phyloP scores from a whole-genome alignment of 1,140 invertebrate species.

The Drosophila subpulchrella region DNA sequence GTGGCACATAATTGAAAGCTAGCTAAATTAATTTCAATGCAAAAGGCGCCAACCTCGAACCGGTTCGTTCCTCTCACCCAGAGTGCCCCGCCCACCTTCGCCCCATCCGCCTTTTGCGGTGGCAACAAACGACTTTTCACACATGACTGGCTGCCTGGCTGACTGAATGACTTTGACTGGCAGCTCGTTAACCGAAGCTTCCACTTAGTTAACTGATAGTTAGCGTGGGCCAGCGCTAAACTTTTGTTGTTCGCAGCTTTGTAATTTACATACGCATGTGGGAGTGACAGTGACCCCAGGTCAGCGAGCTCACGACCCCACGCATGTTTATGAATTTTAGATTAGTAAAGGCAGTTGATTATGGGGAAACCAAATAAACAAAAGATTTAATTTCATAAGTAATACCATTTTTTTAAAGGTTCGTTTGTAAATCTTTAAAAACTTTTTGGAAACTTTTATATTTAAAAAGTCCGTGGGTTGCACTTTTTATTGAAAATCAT shows the following conservation, averaged over 20 bases:
- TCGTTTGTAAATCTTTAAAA: too few species aligned
- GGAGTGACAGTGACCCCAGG: constrained; percentile 46
- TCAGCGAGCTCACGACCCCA: constrained; percentile 21
- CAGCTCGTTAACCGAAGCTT: constrained; percentile 75
- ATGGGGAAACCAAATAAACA: neutral
- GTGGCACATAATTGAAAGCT: constrained; percentile 83
- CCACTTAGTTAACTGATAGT: constrained; percentile 70
- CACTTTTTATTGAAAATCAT: neutral
- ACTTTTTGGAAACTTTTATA: too few species aligned
- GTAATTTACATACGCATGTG: constrained; percentile 24
- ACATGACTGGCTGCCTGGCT: constrained; percentile 57
- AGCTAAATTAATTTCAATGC: constrained; percentile 82
- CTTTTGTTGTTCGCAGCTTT: constrained; percentile 30
- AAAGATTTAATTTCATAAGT: neutral
- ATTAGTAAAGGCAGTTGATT: neutral
- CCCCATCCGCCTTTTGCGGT: constrained; percentile 14
- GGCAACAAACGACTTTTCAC: constrained; percentile 70
- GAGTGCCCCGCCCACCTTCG: neutral
- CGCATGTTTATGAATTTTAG: neutral
- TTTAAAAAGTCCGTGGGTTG: neutral
- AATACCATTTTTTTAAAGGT: too few species aligned
- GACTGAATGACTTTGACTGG: constrained; percentile 53
- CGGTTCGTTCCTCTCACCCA: constrained; percentile 14
- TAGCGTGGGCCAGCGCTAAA: constrained; percentile 37
- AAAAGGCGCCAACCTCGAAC: constrained; percentile 68